Evolutionary conservation across 2,888 invertebrate species (phyloP).

Genomic region (Xestia xanthographa): DNA sequence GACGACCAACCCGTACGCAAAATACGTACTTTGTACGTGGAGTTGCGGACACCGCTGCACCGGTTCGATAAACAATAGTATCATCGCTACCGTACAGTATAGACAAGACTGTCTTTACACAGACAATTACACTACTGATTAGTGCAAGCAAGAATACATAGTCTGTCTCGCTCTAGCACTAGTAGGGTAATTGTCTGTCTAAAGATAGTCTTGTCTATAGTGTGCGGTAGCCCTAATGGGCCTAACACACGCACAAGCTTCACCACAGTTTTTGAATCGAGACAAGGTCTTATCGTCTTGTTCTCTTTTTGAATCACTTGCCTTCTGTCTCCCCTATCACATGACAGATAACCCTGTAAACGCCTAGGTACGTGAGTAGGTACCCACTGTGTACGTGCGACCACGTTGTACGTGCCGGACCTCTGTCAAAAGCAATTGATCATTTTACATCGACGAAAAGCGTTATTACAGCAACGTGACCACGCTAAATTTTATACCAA

Average conservation of each 20-base stretch:
- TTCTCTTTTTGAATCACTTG: neutral
- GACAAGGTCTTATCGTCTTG: neutral
- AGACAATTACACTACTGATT: too few species aligned
- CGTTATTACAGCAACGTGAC: constrained; percentile 79
- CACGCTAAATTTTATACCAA: constrained; percentile 69
- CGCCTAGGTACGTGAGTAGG: constrained; percentile 39
- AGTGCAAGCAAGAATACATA: too few species aligned
- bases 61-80: neutral
- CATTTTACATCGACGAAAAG: constrained; percentile 72
- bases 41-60: neutral
- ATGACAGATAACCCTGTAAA: constrained; percentile 42
- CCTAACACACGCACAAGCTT: too few species aligned
- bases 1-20: neutral
- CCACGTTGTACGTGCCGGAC: constrained; percentile 57
- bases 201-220: too few species aligned
- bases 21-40: neutral
- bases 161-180: too few species aligned
- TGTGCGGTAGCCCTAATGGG: too few species aligned
- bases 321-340: constrained; percentile 12
- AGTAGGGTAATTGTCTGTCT: too few species aligned
- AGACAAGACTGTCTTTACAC: too few species aligned
- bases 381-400: constrained; percentile 53
- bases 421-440: constrained; percentile 74
- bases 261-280: too few species aligned
- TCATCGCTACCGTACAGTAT: too few species aligned